Evolutionary conservation across 35 echinoderm and acorn worm species (phyloP), one percentile per base, ranked within the genome.

Genomic region (Stichopus chloronotus): DNA sequence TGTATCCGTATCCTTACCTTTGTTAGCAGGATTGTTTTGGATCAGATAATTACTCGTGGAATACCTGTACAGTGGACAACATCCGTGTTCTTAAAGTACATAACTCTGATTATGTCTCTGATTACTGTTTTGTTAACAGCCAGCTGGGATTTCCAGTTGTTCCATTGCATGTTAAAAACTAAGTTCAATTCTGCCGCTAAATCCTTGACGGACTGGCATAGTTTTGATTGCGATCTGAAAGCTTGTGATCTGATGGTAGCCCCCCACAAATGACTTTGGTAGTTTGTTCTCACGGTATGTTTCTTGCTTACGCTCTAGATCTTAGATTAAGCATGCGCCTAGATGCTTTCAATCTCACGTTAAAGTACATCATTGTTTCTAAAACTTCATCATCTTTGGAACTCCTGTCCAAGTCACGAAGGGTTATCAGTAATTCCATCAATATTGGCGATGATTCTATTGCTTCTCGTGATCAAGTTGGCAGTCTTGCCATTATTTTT

Each of bases 81-180:
- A 17, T 76, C 72, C 4, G 72, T 76, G 72, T 76, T 43, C 76
- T 24, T 78, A 19, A 78, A 5, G 19, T 78, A 78, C 30, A 43
- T 43, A 43, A 83, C 79, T 83, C 78, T 4, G 78, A 81, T 81
- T 81, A 81, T 81, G 25, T 53, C 20, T 81, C 84, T 10, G 56
- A 87, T n/a, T 13, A 56, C 43, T 52, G 84, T 59, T 56, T 56
- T 63, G 84, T 87, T 86, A 5, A 55, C 58, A 6, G 83, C 1
- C 55, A 86, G 55, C 83, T 86, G 57, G 83, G 57, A 60, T 58
- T 2, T 57, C 53, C 83, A 86, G 55, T 54, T 30, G 80, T 83
- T 52, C 80, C 16, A 21, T 83, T 83, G 80, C 80, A 83, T 83
- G 80, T 83, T 52, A 83, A 56, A 17, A 87, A 63, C 16, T 16